Percentiles rank a stretch among this genome's conserved stretches.
Evolutionary conservation across 2,888 invertebrate species (phyloP).

Genomic region (Heteromyza rotundicornis): DNA sequence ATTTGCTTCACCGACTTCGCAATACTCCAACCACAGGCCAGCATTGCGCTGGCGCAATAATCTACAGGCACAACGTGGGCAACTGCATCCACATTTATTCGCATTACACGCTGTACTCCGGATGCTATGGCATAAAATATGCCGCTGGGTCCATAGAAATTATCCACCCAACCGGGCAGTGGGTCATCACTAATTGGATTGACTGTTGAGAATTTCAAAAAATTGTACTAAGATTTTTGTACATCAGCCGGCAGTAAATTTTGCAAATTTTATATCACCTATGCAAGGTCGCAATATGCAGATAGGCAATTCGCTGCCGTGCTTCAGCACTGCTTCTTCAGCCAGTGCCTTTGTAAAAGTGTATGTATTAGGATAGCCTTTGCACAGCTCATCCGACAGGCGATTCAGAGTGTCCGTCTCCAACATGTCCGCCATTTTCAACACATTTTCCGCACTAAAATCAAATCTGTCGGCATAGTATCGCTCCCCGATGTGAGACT

Average conservation of each 20-base stretch:
- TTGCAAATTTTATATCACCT: slow-evolving; percentile 65
- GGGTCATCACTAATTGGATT: slow-evolving; percentile 76
- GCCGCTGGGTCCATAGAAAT: slow-evolving; percentile 87
- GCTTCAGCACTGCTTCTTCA: slow-evolving; percentile 74
- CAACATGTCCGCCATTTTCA: slow-evolving; percentile 49
- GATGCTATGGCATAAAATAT: slow-evolving; percentile 70
- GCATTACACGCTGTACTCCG: slow-evolving; percentile 74
- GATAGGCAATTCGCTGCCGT: slow-evolving; percentile 76
- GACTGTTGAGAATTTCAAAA: too few relatives aligned
- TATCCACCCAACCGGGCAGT: slow-evolving; percentile 86
- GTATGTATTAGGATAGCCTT: slow-evolving; percentile 82
- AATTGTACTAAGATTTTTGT: background rate
- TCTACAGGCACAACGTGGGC: slow-evolving; percentile 84
- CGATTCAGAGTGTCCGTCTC: slow-evolving; percentile 55
- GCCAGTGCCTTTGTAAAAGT: slow-evolving; percentile 90
- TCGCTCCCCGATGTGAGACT: slow-evolving; percentile 64
- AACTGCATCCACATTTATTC: slow-evolving; percentile 71
- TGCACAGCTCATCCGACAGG: slow-evolving; percentile 46
- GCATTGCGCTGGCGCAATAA: slow-evolving; percentile 80
- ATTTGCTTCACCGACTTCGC: slow-evolving; percentile 51
- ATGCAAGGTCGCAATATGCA: slow-evolving; percentile 87
- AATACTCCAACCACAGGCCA: slow-evolving; percentile 78
- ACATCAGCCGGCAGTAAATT: too few relatives aligned
- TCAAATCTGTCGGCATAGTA: slow-evolving; percentile 57
- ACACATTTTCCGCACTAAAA: slow-evolving; percentile 54